Evolutionary conservation across 2,888 invertebrate species (phyloP), one percentile per base, ranked within the genome.

Genomic region (Blastobasis adustella): DNA sequence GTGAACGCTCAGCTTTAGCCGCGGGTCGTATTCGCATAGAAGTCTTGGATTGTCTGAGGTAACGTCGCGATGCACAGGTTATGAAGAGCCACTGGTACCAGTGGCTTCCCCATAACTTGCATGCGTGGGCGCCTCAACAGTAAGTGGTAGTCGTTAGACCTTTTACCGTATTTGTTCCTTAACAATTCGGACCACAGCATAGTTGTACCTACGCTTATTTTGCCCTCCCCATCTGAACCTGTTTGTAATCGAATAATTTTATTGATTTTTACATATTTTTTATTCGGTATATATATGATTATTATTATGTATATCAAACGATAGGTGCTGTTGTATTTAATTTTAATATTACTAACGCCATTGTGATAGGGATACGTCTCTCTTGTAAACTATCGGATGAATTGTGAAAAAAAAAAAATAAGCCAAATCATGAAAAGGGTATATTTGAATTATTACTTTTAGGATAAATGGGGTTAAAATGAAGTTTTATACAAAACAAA

Each of bases 381-480:
- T 84, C 80, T 81, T 77, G 69, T 80, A 75, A 76, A 74, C 76
- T 76, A 72, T 78, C 71, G 69, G 73, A 76, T 76, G 74, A 77
- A 78, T 71, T 76, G 71, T 77, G 68, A 73, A 74, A 23, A 2
- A 23, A 23, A 58, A 65, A 68, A 68, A 72, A 67, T 79, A 79
- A 79, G 86, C 84, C 85, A 85, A 87, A 87, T 85, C 86, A 84
- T 82, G 82, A 74, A 76, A 83, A 80, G 83, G 85, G 82, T 85
- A 85, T 83, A 82, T 80, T 45, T 82, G 75, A 82, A 80, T 78
- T 80, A 77, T 82, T 83, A 82, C 79, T 76, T 82, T 81, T 84
- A 83, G 80, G 75, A 76, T 84, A 79, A 79, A 78, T 74, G 76
- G 72, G 72, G 76, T 78, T 79, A 70, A 76, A 77, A 79, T 78